A percentile compares a stretch with the other conserved stretches of the same genome.
These are phyloP conservation scores for Caenorhabditis japonica DNA, from an alignment of 2,888 invertebrate genomes.

Conservation along the genomic window DNA sequence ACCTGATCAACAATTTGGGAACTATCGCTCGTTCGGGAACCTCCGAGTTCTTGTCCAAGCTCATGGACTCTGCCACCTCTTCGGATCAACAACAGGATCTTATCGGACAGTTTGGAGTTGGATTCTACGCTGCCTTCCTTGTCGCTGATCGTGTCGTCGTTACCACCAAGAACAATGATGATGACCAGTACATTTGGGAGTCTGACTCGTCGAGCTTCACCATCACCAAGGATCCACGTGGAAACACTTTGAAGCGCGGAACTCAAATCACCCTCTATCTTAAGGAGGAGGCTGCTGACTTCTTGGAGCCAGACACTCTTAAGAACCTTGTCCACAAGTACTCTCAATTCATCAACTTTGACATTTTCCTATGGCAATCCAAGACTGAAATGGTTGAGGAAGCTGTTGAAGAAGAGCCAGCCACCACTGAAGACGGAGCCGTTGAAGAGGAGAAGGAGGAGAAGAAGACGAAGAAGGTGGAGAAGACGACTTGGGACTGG, in stretches of 20 bases:
- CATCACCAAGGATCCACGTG: slow-evolving; percentile 91
- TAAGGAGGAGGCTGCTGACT: slow-evolving; percentile 97
- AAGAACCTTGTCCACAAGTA: slow-evolving; percentile 94
- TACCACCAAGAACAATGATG: slow-evolving; percentile 93
- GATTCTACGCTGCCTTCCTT: slow-evolving; percentile 97
- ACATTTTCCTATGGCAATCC: slow-evolving; percentile 89
- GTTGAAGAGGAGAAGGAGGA: slow-evolving; percentile 73
- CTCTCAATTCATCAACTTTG: slow-evolving; percentile 98
- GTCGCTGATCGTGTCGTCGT: slow-evolving; percentile 96
- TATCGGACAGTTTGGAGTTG: slow-evolving; percentile 97
- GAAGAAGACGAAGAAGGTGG: slow-evolving; percentile 80
- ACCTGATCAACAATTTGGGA: slow-evolving; percentile 94
- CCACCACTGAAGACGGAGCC: slow-evolving; percentile 75
- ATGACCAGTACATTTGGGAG: slow-evolving; percentile 96
- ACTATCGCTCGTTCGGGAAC: slow-evolving; percentile 85
- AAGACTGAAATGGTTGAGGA: slow-evolving; percentile 79
- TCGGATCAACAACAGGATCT: slow-evolving; percentile 83
- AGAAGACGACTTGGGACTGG: slow-evolving; percentile 99
- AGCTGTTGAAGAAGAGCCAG: slow-evolving; percentile 81
- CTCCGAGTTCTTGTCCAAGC: slow-evolving; percentile 75
- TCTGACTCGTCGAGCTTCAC: slow-evolving; percentile 92
- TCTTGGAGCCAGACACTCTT: slow-evolving; percentile 91
- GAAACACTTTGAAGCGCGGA: slow-evolving; percentile 90
- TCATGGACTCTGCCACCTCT: slow-evolving; percentile 72
- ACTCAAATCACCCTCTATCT: slow-evolving; percentile 86